Conservation (phyloP, 2,797 vertebrate genomes). For the Rhinella marina region DNA sequence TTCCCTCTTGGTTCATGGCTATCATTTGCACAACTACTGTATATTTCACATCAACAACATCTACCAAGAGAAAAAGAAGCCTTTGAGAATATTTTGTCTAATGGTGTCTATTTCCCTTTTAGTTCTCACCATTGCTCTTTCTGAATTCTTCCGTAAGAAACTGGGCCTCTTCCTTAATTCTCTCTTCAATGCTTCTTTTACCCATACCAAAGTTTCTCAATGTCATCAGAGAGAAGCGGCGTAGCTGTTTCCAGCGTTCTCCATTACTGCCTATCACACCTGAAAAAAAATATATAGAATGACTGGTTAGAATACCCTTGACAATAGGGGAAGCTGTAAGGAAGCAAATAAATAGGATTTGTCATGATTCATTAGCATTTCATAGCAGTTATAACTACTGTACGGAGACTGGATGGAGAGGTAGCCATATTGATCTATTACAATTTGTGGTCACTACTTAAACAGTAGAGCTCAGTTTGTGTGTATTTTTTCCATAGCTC, state of each 20-base stretch:
- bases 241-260: conserved; percentile 7
- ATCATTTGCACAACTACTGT: neutral
- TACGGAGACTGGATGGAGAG: too few relatives aligned
- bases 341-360: neutral
- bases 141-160: neutral
- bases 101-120: neutral
- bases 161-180: conserved; percentile 16
- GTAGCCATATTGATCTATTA: too few relatives aligned
- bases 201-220: conserved; percentile 22
- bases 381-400: neutral
- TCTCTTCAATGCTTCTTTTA: conserved; percentile 22
- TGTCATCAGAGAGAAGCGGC: conserved; percentile 8
- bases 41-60: neutral
- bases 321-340: neutral
- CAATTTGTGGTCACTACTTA: too few relatives aligned
- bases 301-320: neutral
- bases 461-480: too few relatives aligned
- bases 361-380: neutral
- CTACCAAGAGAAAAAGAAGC: neutral
- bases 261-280: conserved; percentile 14
- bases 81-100: neutral
- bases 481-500: too few relatives aligned
- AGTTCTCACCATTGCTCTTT: conserved; percentile 4
- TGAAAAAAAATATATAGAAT: neutral
- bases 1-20: too few relatives aligned